These are phyloP conservation scores for Aurelia sp. DNA, from an alignment of 30 jellyfish, hydroid and myxozoan species.

Conservation along the genomic window DNA sequence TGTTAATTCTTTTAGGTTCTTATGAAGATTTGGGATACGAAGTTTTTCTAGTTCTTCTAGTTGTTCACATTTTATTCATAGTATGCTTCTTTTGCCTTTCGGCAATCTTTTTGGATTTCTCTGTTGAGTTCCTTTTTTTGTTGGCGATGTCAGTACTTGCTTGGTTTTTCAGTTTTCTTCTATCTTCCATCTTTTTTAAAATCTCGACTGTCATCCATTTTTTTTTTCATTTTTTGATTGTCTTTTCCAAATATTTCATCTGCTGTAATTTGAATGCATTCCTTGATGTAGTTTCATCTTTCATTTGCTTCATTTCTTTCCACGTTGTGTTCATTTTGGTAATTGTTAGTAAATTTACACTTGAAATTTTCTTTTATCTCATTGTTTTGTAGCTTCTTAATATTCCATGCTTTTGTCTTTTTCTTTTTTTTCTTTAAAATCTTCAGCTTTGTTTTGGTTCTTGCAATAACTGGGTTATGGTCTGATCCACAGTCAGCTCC, in stretches of 20 bases:
- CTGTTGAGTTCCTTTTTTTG: background rate
- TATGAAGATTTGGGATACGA: too few relatives aligned
- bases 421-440: background rate
- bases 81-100: background rate
- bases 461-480: conserved; percentile 18
- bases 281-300: background rate
- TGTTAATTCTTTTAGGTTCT: background rate
- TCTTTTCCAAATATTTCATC: conserved; percentile 6
- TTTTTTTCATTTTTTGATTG: background rate
- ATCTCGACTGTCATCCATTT: background rate
- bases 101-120: background rate
- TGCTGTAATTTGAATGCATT: background rate
- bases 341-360: background rate
- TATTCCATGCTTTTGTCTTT: conserved; percentile 12
- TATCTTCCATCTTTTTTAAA: background rate
- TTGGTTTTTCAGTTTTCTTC: conserved; percentile 1
- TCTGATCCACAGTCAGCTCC: conserved; percentile 40
- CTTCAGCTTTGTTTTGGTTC: conserved; percentile 16
- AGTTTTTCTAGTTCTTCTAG: too few relatives aligned
- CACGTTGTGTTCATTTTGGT: background rate
- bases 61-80: background rate
- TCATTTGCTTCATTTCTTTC: background rate
- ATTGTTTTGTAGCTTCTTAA: background rate
- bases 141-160: background rate
- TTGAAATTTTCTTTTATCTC: background rate